Percentiles rank a stretch among this genome's conserved stretches.
These are phyloP conservation scores for Drosophila formosana DNA, from an alignment of 2,888 invertebrate genomes.

Conservation along the genomic window DNA sequence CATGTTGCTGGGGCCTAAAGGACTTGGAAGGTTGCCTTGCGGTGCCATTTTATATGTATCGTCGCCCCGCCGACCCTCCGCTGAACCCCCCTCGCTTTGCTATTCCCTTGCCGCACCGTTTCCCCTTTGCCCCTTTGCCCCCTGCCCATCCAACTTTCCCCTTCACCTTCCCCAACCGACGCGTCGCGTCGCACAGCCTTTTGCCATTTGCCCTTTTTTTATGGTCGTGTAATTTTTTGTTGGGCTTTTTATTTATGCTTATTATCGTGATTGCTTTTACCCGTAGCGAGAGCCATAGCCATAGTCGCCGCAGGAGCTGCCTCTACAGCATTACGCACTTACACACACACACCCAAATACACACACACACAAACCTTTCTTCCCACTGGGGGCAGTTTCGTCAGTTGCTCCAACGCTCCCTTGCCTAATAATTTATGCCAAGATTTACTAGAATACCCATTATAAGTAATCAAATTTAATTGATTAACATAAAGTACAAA, in stretches of 20 bases:
- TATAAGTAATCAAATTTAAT: too few species aligned
- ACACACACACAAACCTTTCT: slow-evolving; percentile 18
- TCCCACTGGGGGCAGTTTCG: neutral
- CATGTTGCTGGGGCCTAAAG: slow-evolving; percentile 30
- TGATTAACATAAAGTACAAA: too few species aligned
- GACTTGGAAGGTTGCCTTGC: slow-evolving; percentile 50
- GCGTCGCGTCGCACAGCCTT: neutral
- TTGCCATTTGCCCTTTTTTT: slow-evolving; percentile 68
- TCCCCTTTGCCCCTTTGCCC: neutral
- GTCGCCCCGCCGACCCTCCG: neutral
- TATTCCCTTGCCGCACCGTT: neutral
- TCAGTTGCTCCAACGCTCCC: neutral
- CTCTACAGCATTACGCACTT: slow-evolving; percentile 42
- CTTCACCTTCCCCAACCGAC: neutral
- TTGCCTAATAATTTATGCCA: neutral
- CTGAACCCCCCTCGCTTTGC: neutral
- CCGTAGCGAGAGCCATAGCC: slow-evolving; percentile 38
- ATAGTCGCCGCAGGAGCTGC: slow-evolving; percentile 34
- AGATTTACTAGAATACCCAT: too few species aligned
- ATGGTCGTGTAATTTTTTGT: slow-evolving; percentile 76
- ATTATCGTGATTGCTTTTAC: slow-evolving; percentile 75
- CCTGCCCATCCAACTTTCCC: too few species aligned
- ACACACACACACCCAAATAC: slow-evolving; percentile 29
- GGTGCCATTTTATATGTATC: slow-evolving; percentile 49
- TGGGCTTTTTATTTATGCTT: slow-evolving; percentile 76